These are phyloP conservation scores for Pollenia amentaria DNA, from an alignment of 2,888 invertebrate genomes.

Conservation along the genomic window DNA sequence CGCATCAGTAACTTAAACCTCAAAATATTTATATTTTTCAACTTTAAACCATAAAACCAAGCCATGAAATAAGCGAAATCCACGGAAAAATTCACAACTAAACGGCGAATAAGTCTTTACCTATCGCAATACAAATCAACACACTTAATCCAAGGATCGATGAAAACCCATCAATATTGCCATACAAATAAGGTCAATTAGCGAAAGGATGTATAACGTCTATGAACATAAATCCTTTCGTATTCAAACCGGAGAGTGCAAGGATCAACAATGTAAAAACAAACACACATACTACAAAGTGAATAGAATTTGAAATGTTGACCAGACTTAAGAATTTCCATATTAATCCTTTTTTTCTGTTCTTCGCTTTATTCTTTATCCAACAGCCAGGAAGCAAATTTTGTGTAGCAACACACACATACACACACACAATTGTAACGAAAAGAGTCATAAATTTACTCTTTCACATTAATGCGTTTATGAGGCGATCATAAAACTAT, in stretches of 20 bases:
- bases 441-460: constrained; percentile 75
- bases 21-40: constrained; percentile 55
- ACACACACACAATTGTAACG: neutral
- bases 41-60: constrained; percentile 58
- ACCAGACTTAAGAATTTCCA: constrained; percentile 75
- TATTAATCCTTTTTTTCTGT: constrained; percentile 80
- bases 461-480: constrained; percentile 56
- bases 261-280: constrained; percentile 35
- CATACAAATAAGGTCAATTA: constrained; percentile 74
- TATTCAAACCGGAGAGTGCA: constrained; percentile 35
- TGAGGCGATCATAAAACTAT: constrained; percentile 70
- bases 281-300: constrained; percentile 13
- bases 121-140: neutral
- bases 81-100: constrained; percentile 27
- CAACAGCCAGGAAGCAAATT: constrained; percentile 76
- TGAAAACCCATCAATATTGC: constrained; percentile 17
- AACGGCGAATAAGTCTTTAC: constrained; percentile 11
- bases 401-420: neutral
- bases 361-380: neutral
- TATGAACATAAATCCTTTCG: constrained; percentile 51
- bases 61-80: constrained; percentile 42
- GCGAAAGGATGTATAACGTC: constrained; percentile 42
- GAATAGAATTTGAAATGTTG: constrained; percentile 47
- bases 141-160: constrained; percentile 34
- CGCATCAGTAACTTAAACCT: constrained; percentile 56